Conservation (phyloP, 2,113 vertebrate genomes). For the Upupa epops region DNA sequence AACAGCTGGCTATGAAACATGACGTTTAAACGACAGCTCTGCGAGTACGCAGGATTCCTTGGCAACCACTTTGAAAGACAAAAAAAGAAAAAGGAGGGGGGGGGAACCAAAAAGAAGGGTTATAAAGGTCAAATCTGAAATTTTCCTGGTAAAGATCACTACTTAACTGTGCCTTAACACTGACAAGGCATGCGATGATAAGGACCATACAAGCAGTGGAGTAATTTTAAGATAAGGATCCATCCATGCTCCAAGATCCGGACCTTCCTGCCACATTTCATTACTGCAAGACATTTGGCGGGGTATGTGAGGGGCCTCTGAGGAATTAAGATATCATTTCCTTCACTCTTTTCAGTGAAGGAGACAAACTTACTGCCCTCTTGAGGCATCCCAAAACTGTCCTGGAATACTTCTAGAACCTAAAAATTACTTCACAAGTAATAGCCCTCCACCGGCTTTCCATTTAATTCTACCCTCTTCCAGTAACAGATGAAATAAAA, state of each 20-base stretch:
- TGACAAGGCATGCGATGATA: background rate
- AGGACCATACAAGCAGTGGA: background rate
- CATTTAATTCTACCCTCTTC: background rate
- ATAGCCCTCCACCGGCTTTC: background rate
- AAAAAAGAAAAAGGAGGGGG: rapidly evolving
- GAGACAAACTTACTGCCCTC: background rate
- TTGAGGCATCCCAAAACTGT: background rate
- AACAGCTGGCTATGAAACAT: background rate
- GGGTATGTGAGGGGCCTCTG: background rate
- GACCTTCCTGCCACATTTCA: background rate
- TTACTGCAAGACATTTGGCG: background rate
- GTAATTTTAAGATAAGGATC: background rate
- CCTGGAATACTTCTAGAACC: background rate
- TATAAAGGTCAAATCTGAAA: background rate
- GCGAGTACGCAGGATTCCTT: background rate
- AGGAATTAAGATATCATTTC: background rate
- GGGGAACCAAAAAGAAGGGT: background rate
- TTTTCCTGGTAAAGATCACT: background rate
- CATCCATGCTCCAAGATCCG: background rate
- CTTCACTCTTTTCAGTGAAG: background rate
- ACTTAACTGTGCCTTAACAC: background rate
- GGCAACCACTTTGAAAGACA: background rate
- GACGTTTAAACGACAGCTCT: background rate
- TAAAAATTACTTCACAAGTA: background rate
- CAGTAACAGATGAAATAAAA: background rate